Evolutionary conservation across 1,140 invertebrate species (phyloP).

Genomic region (Pseudomyrmex cubaensis): DNA sequence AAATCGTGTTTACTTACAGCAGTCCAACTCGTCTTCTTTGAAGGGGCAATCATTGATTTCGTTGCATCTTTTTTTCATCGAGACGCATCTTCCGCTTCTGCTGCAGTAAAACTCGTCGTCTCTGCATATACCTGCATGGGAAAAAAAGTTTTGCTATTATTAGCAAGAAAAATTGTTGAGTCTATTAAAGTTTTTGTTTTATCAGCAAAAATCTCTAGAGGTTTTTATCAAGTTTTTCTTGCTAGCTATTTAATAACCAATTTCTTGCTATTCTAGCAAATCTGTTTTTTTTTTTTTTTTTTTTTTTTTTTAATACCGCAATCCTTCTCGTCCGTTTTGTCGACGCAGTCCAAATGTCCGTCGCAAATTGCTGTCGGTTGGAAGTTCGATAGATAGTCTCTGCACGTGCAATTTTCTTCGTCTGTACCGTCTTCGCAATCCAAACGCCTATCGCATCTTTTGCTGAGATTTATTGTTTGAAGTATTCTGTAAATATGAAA

Average conservation of each 20-base stretch:
- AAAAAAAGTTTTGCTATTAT: too few relatives aligned
- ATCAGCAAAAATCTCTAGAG: too few relatives aligned
- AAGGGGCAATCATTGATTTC: constrained; percentile 87
- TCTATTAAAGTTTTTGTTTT: too few relatives aligned
- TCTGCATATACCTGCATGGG: constrained; percentile 84
- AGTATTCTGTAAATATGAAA: constrained; percentile 84
- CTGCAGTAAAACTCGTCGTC: constrained; percentile 86
- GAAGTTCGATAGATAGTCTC: constrained; percentile 87
- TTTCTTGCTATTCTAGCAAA: too few relatives aligned
- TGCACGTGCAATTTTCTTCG: constrained; percentile 90
- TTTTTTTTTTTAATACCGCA: constrained; percentile 88
- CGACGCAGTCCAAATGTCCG: constrained; percentile 91
- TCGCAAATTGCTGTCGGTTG: constrained; percentile 89
- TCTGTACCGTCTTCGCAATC: constrained; percentile 94
- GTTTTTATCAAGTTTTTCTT: too few relatives aligned
- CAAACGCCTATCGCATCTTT: constrained; percentile 89
- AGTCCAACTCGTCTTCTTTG: constrained; percentile 90
- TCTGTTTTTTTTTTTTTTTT: too few relatives aligned
- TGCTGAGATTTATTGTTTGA: constrained; percentile 87
- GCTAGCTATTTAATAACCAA: too few relatives aligned
- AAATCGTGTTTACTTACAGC: constrained; percentile 85
- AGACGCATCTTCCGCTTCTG: constrained; percentile 87
- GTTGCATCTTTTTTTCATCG: constrained; percentile 87
- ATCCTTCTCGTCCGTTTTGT: constrained; percentile 90
- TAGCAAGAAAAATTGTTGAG: too few relatives aligned